Percentiles rank a stretch among this genome's conserved stretches.
These are phyloP conservation scores for Haplotaxodon microlepis DNA, from an alignment of 2,113 vertebrate genomes.

Conservation along the genomic window DNA sequence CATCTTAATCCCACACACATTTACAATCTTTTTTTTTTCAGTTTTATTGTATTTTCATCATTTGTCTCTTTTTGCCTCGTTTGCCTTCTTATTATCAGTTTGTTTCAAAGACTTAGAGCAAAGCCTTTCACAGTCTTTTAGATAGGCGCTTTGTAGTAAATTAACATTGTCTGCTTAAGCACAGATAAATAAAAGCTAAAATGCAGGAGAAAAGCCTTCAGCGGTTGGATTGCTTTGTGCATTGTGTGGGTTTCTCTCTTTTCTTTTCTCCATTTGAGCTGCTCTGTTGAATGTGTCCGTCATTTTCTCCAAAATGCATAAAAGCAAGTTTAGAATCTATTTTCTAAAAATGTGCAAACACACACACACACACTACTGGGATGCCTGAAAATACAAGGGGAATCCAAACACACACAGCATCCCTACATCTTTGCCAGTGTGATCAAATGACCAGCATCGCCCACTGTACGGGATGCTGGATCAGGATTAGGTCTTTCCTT, in stretches of 20 bases:
- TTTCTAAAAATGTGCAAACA: neutral
- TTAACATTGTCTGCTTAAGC: neutral
- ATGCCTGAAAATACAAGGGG: neutral
- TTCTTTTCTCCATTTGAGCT: neutral
- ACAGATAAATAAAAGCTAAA: neutral
- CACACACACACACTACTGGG: neutral
- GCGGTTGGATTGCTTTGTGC: neutral
- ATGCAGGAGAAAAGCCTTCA: neutral
- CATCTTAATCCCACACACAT: neutral
- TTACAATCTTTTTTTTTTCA: neutral
- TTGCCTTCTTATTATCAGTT: neutral
- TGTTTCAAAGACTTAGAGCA: neutral
- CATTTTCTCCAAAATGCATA: neutral
- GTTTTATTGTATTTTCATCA: neutral
- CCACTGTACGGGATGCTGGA: neutral
- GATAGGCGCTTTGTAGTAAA: neutral
- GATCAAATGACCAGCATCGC: neutral
- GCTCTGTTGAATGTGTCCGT: neutral
- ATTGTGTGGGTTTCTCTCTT: neutral
- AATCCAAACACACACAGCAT: neutral
- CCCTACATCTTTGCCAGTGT: neutral
- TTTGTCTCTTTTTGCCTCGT: neutral
- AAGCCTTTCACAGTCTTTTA: neutral
- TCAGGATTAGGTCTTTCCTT: slow-evolving; percentile 34
- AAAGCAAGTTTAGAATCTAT: neutral